A percentile compares a stretch with the other conserved stretches of the same genome.
Conservation (phyloP, 2,888 invertebrate genomes). For the Aquatica leii region DNA sequence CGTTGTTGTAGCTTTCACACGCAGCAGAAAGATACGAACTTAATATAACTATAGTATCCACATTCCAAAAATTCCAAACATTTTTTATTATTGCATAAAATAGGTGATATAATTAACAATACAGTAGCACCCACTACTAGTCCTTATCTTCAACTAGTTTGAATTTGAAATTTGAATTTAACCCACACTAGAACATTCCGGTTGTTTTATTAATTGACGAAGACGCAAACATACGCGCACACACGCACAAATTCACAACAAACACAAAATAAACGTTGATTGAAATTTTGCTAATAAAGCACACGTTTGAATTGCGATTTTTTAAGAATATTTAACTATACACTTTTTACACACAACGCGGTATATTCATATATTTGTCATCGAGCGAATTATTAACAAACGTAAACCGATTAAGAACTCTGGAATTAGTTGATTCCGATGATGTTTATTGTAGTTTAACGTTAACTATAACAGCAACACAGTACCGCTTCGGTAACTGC, state of each 20-base stretch:
- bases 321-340: background rate
- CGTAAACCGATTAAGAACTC: no score
- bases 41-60: conserved; percentile 1
- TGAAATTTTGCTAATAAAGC: background rate
- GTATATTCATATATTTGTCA: no score
- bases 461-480: conserved; percentile 10
- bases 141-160: background rate
- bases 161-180: background rate
- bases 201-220: background rate
- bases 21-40: conserved; percentile 17
- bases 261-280: background rate
- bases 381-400: no score
- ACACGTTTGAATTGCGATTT: background rate
- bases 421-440: no score
- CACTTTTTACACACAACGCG: no score
- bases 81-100: background rate
- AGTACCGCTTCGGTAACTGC: conserved; percentile 30
- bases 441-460: no score
- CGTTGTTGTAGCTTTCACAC: conserved; percentile 26
- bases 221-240: background rate
- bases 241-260: background rate
- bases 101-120: no score
- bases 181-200: background rate
- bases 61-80: conserved; percentile 12
- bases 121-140: background rate